phyloP scores from a whole-genome alignment of 2,113 vertebrate genomes.

The Microcebus ravelobensis region DNA sequence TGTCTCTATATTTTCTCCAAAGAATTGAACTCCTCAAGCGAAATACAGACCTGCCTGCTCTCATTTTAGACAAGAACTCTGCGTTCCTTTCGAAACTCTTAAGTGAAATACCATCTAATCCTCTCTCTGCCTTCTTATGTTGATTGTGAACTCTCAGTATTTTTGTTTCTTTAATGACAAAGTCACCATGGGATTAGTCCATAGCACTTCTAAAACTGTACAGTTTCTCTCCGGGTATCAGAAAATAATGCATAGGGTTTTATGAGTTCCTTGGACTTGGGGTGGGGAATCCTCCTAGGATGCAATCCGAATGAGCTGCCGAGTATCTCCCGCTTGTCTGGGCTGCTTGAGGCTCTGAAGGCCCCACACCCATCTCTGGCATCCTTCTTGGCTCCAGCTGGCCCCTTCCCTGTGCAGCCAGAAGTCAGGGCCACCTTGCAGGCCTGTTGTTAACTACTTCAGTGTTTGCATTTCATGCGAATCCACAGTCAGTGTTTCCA shows the following conservation, averaged over 20 bases:
- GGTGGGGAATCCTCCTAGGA: background rate
- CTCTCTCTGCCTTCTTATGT: background rate
- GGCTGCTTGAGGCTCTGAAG: background rate
- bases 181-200: background rate
- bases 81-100: background rate
- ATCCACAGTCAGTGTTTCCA: background rate
- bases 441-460: background rate
- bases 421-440: background rate
- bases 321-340: background rate
- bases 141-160: background rate
- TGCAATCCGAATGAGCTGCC: background rate
- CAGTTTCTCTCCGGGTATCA: background rate
- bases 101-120: background rate
- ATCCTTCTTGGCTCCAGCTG: too few relatives aligned
- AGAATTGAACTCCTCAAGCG: background rate
- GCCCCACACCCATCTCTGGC: background rate
- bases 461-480: background rate
- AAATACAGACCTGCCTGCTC: background rate
- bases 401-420: background rate
- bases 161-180: conserved; percentile 17
- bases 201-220: background rate
- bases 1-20: background rate
- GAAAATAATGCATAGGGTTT: background rate
- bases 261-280: background rate
- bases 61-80: background rate